Evolutionary conservation across 2,113 vertebrate genomes (phyloP).

Genomic region (Pterocles burchelli): DNA sequence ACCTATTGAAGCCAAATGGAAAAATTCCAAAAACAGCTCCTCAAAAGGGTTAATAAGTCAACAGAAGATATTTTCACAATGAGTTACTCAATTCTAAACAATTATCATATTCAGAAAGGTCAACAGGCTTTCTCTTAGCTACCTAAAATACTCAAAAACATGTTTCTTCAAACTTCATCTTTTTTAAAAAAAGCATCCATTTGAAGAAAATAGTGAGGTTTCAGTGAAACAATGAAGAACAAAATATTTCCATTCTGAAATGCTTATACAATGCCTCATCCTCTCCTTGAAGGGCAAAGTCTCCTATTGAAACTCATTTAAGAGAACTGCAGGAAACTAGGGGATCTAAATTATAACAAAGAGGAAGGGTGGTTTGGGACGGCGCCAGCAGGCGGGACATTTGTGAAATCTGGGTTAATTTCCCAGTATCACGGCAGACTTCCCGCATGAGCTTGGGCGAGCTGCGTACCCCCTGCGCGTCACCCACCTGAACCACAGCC

Average conservation of each 20-base stretch:
- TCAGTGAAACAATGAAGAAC: neutral
- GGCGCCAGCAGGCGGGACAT: neutral
- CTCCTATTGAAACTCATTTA: neutral
- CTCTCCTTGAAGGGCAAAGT: neutral
- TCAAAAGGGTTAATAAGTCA: conserved; percentile 49
- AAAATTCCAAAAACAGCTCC: neutral
- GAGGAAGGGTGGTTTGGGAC: neutral
- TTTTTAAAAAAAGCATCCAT: neutral
- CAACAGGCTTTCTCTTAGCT: conserved; percentile 13
- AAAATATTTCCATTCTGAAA: neutral
- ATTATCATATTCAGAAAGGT: neutral
- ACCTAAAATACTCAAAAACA: neutral
- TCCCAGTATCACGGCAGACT: neutral
- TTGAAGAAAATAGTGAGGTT: neutral
- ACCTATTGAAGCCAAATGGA: neutral
- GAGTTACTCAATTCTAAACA: neutral
- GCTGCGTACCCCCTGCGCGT: fast-evolving
- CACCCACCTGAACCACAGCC: neutral
- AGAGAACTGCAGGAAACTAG: neutral
- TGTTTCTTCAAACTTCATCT: neutral
- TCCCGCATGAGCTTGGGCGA: neutral
- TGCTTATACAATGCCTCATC: neutral
- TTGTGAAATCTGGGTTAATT: neutral
- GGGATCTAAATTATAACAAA: neutral
- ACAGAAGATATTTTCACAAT: neutral